Conservation (phyloP, 2,797 vertebrate genomes). For the Sebastes nivosus region DNA sequence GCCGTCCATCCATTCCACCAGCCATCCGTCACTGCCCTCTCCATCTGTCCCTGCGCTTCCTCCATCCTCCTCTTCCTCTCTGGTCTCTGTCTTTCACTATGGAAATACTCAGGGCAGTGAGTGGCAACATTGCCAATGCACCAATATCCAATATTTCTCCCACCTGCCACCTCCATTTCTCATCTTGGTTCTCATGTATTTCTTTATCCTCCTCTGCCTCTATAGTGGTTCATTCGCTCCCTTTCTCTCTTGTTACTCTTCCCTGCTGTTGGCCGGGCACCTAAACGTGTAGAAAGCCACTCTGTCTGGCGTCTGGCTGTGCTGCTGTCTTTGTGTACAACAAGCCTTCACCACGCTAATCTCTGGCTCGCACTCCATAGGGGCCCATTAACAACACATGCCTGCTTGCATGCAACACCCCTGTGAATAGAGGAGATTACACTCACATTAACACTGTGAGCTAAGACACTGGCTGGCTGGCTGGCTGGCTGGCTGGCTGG, state of each 20-base stretch:
- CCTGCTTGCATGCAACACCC: slow-evolving; percentile 37
- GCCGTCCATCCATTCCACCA: slow-evolving; percentile 54
- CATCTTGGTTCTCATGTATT: slow-evolving; percentile 8
- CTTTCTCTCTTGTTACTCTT: slow-evolving; percentile 2
- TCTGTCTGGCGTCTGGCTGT: slow-evolving; percentile 38
- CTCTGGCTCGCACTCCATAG: slow-evolving; percentile 57
- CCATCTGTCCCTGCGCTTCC: slow-evolving; percentile 55
- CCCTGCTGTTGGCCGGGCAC: slow-evolving; percentile 12
- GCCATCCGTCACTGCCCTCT: slow-evolving; percentile 50
- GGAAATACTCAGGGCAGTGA: slow-evolving; percentile 7
- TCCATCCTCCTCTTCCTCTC: slow-evolving; percentile 14
- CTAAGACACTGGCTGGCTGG: slow-evolving; percentile 31
- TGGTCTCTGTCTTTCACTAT: not conserved
- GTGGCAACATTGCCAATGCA: slow-evolving; percentile 12
- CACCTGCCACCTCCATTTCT: slow-evolving; percentile 9
- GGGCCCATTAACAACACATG: slow-evolving; percentile 58
- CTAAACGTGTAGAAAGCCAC: slow-evolving; percentile 25
- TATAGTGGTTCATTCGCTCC: not conserved
- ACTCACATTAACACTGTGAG: slow-evolving; percentile 60
- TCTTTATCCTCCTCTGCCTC: slow-evolving; percentile 25
- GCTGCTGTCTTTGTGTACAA: slow-evolving; percentile 50
- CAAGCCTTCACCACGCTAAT: slow-evolving; percentile 58
- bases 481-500: not conserved
- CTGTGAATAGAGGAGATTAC: slow-evolving; percentile 66
- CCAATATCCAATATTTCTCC: not conserved